phyloP scores from a whole-genome alignment of 1,140 invertebrate genomes.

The Drosophila malerkotliana region DNA sequence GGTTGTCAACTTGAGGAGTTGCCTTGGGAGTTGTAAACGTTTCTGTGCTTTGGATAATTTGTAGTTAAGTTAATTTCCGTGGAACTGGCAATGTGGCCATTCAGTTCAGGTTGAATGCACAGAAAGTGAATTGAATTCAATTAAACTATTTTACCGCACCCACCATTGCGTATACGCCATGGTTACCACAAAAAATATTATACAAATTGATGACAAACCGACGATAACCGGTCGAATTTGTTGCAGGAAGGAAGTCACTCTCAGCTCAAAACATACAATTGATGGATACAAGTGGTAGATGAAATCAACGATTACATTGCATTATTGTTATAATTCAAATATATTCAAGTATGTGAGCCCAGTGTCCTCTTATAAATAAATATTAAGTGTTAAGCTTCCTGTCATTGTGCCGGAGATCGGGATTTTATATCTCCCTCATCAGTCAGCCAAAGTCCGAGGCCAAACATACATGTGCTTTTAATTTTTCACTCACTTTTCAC shows the following conservation, averaged over 20 bases:
- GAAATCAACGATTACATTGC: conserved; percentile 6
- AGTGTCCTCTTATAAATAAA: conserved; percentile 24
- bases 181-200: conserved; percentile 4
- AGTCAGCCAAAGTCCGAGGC: conserved; percentile 25
- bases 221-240: conserved; percentile 23
- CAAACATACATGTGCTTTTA: conserved; percentile 36
- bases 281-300: conserved; percentile 8
- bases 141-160: conserved; percentile 21
- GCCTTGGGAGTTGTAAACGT: conserved; percentile 37
- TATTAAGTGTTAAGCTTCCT: conserved; percentile 36
- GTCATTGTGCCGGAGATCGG: conserved; percentile 9
- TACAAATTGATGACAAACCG: conserved; percentile 1
- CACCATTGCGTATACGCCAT: conserved; percentile 52
- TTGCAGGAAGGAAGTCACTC: conserved; percentile 50
- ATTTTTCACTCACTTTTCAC: conserved; percentile 55
- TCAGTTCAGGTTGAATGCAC: conserved; percentile 67
- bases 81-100: conserved; percentile 57
- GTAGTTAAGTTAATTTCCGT: conserved; percentile 44
- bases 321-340: conserved; percentile 22
- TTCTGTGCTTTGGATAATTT: conserved; percentile 55
- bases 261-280: conserved; percentile 4
- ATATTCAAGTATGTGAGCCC: conserved; percentile 18
- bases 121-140: conserved; percentile 46
- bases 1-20: conserved; percentile 65
- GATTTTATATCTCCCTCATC: conserved; percentile 22